Evolutionary conservation across 2,113 vertebrate species (phyloP).

Genomic region (Lepidiolamprologus cunningtoni): DNA sequence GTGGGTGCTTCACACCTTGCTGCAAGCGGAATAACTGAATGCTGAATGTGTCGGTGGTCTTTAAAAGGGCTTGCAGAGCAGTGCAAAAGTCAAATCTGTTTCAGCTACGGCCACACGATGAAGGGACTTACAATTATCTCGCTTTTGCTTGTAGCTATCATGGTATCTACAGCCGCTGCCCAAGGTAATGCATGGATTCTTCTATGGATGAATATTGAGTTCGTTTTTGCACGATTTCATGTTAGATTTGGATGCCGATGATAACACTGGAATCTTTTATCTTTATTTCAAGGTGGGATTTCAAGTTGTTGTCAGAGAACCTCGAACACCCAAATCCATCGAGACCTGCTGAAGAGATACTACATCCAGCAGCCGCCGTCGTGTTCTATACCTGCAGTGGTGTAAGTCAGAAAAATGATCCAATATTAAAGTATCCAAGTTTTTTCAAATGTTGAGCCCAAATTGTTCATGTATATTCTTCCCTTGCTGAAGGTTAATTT

Average conservation of each 20-base stretch:
- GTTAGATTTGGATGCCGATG: background rate
- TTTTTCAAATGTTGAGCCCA: background rate
- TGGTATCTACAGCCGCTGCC: background rate
- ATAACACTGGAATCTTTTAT: background rate
- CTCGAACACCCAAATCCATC: background rate
- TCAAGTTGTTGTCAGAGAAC: slow-evolving; percentile 25
- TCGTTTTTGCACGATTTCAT: background rate
- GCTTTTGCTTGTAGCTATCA: background rate
- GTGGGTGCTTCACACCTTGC: slow-evolving; percentile 4
- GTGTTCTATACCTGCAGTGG: slow-evolving; percentile 33
- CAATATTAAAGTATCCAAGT: background rate
- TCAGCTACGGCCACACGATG: background rate
- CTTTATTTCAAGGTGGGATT: slow-evolving; percentile 16
- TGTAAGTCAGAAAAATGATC: slow-evolving; percentile 45
- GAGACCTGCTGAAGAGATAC: background rate
- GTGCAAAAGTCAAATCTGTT: background rate
- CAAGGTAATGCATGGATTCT: slow-evolving; percentile 8
- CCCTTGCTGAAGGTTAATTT: background rate
- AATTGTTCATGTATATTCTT: background rate
- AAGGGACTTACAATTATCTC: background rate
- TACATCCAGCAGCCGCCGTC: background rate
- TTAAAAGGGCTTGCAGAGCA: background rate
- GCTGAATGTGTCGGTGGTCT: background rate
- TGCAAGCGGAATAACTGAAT: background rate
- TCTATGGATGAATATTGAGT: background rate